Base-by-base conservation (phyloP, 2,797 vertebrate genomes). In the Brotogeris chrysoptera region DNA sequence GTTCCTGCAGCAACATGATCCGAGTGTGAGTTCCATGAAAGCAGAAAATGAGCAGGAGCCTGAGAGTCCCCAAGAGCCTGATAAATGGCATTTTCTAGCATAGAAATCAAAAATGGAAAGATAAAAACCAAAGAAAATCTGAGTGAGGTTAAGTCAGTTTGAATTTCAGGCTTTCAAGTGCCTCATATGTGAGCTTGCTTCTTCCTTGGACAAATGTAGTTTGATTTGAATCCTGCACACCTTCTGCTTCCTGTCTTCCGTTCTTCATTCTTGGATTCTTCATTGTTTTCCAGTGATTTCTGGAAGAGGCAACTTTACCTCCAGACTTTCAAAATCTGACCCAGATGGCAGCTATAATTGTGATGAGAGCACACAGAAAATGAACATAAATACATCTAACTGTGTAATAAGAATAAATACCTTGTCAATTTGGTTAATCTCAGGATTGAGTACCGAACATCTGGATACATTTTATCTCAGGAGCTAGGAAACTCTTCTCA, bases 381-480 rank as follows among this genome's bases (percentile, higher is more conserved):
- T 28, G 27, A 92, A 44, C 86, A 71, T 52, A 91, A 73, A 89
- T 87, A 73, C 36, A 27, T 47, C 74, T 77, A 64, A 57, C 38
- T 13, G 43, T 36, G 27, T 92, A 83, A 95, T 65, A 78, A 80
- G 72, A 61, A 95, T 72, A 74, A 93, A 91, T 89, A 66, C 8
- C 65, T 76, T 66, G 72, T 90, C 87, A 69, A 11, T 78, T 65
- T 92, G 81, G 47, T 85, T 80, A 88, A 82, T 91, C 53, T 83
- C 84, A 38, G 79, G 53, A 82, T 60, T 59, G 71, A 94, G 70
- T 71, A 47, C 83, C 61, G 80, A 90, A 82, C 91, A 95, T 74
- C 88, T 95, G 95, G 76, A 59, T 89, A 41, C 49, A 59, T 39
- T 95, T 93, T 65, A 66, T 96, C 82, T 93, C 84, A 71, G 65